These are phyloP conservation scores for Boloria selene DNA, from an alignment of 2,888 invertebrate species.

Conservation along the genomic window DNA sequence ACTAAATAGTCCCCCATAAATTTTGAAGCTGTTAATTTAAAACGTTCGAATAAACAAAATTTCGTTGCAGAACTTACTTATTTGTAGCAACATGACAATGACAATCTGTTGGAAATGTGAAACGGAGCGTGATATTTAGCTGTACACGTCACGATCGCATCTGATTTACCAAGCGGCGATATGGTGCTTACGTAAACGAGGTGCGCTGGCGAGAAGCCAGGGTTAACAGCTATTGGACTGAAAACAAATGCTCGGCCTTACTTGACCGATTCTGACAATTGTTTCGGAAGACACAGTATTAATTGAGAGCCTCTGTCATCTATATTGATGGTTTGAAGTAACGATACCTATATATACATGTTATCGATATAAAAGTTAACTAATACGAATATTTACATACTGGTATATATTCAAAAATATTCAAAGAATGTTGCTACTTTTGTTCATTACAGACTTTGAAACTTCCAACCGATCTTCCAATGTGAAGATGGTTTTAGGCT, in stretches of 20 bases:
- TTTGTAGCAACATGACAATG: slow-evolving; percentile 15
- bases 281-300: slow-evolving; percentile 46
- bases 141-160: slow-evolving; percentile 31
- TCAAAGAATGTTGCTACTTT: no score
- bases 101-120: slow-evolving; percentile 21
- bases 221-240: slow-evolving; percentile 49
- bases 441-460: no score
- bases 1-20: not conserved
- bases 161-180: slow-evolving; percentile 46
- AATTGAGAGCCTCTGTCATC: slow-evolving; percentile 38
- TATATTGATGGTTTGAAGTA: slow-evolving; percentile 26
- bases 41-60: slow-evolving; percentile 3
- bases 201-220: slow-evolving; percentile 54
- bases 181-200: slow-evolving; percentile 49
- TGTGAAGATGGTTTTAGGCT: no score
- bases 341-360: not conserved
- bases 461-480: no score
- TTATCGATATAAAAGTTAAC: not conserved
- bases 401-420: no score
- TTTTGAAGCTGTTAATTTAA: slow-evolving; percentile 6
- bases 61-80: slow-evolving; percentile 12
- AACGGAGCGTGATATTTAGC: slow-evolving; percentile 28
- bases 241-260: slow-evolving; percentile 47
- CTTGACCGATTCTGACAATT: slow-evolving; percentile 48
- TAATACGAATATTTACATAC: no score